Evolutionary conservation across 2,888 invertebrate species (phyloP).

Genomic region (Caenorhabditis virilis): DNA sequence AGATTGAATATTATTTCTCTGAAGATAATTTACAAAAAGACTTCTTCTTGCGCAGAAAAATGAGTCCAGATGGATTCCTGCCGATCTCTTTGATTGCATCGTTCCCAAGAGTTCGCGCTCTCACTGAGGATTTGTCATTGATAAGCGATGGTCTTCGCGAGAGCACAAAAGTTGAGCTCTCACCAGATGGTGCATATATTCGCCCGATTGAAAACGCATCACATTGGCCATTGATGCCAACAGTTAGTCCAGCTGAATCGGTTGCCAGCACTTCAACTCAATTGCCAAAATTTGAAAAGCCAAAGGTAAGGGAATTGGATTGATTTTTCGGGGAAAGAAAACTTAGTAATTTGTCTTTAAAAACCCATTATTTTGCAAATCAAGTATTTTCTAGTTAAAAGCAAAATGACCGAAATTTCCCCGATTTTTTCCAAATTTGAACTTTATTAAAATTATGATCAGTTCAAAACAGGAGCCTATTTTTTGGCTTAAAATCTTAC

Average conservation of each 20-base stretch:
- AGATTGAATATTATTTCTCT: conserved; percentile 92
- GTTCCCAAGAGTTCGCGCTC: conserved; percentile 87
- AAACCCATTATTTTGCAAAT: no score
- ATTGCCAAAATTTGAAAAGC: neutral
- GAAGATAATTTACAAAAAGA: conserved; percentile 92
- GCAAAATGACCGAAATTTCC: no score
- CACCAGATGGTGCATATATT: conserved; percentile 35
- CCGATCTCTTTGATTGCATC: conserved; percentile 91
- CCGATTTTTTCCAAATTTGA: no score
- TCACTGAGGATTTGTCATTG: conserved; percentile 83
- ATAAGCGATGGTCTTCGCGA: conserved; percentile 83
- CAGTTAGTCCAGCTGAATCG: conserved; percentile 35
- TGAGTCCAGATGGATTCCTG: conserved; percentile 90
- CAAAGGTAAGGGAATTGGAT: neutral
- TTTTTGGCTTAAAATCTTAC: no score
- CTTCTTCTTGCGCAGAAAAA: conserved; percentile 93
- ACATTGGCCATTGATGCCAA: conserved; percentile 79
- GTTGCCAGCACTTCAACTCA: conserved; percentile 16
- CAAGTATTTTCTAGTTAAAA: no score
- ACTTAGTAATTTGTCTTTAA: no score
- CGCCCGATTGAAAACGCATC: conserved; percentile 76
- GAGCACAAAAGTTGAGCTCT: conserved; percentile 76
- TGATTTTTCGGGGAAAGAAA: no score
- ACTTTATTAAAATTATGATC: no score
- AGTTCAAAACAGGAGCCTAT: no score